Base-by-base conservation (phyloP, 2,113 vertebrate species). In the Crocuta crocuta region DNA sequence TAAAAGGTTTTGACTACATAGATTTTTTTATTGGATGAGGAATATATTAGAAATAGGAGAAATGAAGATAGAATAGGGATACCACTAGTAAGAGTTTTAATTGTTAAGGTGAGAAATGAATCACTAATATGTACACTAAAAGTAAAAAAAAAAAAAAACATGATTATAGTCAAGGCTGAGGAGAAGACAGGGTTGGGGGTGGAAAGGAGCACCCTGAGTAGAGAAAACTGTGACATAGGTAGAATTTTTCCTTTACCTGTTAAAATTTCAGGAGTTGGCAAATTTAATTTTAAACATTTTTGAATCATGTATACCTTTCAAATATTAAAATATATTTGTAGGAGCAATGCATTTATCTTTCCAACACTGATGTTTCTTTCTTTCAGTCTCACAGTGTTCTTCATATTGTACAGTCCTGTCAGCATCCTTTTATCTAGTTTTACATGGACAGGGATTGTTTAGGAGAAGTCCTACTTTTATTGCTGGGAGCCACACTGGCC, bases 371-470 rank as follows among this genome's bases (percentile, higher is more conserved):
- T 6, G 28, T 74, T 58, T 83, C 45, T 73, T 85, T 55, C 26
- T 94, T 43, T 80, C 33, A 73, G 1, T 58, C 68, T 80, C 31
- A 24, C 28, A n/a, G 28, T 89, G 33, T 70, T 50, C 21, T 66
- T 80, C 58, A 80, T 68, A 48, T 71, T 74, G 7, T 83, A 21
- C 10, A 45, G n/a, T 31, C 13, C 63, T 79, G 12, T 92, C 71
- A 79, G 24, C n/a, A 93, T 66, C 23, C 53, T 91, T 92, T 85
- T 55, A 65, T 89, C 35, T 81, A 66, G 13, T 91, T 95, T 85
- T 93, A 24, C 73, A 85, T 28, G 24, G 31, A 65, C 4, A 71
- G 31, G 48, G 5, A 78, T 78, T 83, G 50, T 82, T 68, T 65
- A 94, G 45, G 26, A 94, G 79, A 80, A 95, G 53, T 19, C 26